phyloP scores from a whole-genome alignment of 2,113 vertebrate genomes.

The Tauraco erythrolophus region DNA sequence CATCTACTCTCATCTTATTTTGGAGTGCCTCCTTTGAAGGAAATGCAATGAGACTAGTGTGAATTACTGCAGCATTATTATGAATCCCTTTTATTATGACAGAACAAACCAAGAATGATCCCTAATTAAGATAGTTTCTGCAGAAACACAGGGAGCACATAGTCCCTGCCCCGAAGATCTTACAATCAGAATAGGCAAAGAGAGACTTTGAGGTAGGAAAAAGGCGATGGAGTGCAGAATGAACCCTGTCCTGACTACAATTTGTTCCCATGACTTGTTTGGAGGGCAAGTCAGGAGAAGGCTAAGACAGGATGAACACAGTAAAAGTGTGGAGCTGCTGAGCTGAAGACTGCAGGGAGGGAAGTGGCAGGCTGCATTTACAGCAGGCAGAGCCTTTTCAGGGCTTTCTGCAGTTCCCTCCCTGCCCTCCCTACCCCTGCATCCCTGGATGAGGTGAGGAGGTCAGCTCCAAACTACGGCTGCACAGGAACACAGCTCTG shows the following conservation, averaged over 20 bases:
- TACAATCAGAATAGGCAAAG: neutral
- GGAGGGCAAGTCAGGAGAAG: neutral
- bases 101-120: neutral
- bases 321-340: neutral
- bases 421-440: neutral
- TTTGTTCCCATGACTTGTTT: neutral
- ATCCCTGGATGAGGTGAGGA: neutral
- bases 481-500: neutral
- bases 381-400: neutral
- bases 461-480: neutral
- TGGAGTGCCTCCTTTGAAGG: slow-evolving; percentile 50
- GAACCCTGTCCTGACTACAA: neutral
- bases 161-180: neutral
- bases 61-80: slow-evolving; percentile 15
- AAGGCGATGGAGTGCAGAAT: neutral
- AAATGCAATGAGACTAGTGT: neutral
- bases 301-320: neutral
- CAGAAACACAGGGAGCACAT: neutral
- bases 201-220: neutral
- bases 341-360: neutral
- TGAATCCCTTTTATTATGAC: neutral
- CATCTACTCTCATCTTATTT: slow-evolving; percentile 18
- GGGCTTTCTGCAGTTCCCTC: neutral
- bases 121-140: neutral
- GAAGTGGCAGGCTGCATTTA: neutral